These are phyloP conservation scores for Pogona vitticeps DNA, from an alignment of 2,113 vertebrate genomes.

Conservation along the genomic window DNA sequence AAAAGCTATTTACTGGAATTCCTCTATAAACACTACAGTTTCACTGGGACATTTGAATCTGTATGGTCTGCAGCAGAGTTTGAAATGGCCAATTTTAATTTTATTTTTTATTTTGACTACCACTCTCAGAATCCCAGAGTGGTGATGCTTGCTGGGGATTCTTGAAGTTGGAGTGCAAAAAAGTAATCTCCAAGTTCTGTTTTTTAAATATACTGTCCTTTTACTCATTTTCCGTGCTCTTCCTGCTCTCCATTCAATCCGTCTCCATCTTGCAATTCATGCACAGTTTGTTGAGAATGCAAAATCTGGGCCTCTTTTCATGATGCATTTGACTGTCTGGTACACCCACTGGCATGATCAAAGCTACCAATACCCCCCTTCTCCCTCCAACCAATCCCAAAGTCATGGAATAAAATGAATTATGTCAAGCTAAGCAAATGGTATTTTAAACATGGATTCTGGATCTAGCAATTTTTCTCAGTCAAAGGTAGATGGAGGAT, in stretches of 20 bases:
- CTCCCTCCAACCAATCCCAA: neutral
- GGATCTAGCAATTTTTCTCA: neutral
- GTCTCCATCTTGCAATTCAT: neutral
- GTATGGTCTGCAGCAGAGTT: no score
- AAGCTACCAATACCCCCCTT: neutral
- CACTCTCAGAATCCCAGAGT: no score
- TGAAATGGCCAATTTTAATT: no score
- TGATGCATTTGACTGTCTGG: neutral
- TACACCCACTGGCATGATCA: neutral
- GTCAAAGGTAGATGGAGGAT: neutral
- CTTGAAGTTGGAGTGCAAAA: no score
- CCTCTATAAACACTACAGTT: no score
- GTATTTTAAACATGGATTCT: neutral
- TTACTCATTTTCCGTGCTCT: neutral
- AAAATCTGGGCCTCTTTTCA: neutral
- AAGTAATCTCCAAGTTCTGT: no score
- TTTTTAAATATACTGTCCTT: neutral
- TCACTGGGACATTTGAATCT: no score
- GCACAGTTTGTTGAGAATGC: neutral
- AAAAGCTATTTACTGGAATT: no score
- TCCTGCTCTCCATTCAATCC: neutral
- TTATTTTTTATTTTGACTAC: no score
- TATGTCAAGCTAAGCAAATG: neutral
- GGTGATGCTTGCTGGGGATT: no score
- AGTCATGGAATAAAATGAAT: neutral